phyloP scores from a whole-genome alignment of 1,140 invertebrate genomes.

The Dendrolimus punctatus region DNA sequence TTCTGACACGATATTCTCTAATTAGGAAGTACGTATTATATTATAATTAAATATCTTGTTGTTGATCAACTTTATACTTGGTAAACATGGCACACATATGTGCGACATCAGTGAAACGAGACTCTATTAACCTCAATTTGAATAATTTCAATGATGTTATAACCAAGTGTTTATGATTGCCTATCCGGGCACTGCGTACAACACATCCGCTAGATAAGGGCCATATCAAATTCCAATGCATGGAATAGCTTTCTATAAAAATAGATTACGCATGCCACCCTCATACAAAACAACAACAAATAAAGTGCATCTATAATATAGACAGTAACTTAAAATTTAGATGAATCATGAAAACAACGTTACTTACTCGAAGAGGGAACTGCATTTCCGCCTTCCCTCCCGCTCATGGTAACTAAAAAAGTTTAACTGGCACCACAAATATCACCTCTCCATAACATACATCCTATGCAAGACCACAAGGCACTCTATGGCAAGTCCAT shows the following conservation, averaged over 20 bases:
- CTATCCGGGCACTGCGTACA: conserved; percentile 43
- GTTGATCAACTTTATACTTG: conserved; percentile 40
- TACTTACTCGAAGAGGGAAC: conserved; percentile 67
- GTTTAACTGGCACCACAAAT: conserved; percentile 53
- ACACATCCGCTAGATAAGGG: conserved; percentile 59
- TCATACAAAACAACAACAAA: conserved; percentile 16
- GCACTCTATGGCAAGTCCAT: conserved; percentile 45
- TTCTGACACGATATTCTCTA: conserved; percentile 17
- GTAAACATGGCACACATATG: conserved; percentile 64
- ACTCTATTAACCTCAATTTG: conserved; percentile 67
- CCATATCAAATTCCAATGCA: conserved; percentile 38
- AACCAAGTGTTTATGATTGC: conserved; percentile 57
- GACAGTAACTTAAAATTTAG: background rate
- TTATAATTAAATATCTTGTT: conserved; percentile 47
- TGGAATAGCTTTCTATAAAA: conserved; percentile 27
- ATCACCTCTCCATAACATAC: conserved; percentile 61
- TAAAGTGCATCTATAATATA: conserved; percentile 2
- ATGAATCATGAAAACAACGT: background rate
- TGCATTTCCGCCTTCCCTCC: conserved; percentile 68
- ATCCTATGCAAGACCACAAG: conserved; percentile 49
- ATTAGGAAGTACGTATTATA: conserved; percentile 30
- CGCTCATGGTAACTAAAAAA: conserved; percentile 62
- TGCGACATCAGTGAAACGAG: conserved; percentile 59
- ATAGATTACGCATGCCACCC: conserved; percentile 20
- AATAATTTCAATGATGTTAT: conserved; percentile 63